These are phyloP conservation scores for Leucopternis melanops DNA, from an alignment of 2,113 vertebrate species.

Conservation along the genomic window DNA sequence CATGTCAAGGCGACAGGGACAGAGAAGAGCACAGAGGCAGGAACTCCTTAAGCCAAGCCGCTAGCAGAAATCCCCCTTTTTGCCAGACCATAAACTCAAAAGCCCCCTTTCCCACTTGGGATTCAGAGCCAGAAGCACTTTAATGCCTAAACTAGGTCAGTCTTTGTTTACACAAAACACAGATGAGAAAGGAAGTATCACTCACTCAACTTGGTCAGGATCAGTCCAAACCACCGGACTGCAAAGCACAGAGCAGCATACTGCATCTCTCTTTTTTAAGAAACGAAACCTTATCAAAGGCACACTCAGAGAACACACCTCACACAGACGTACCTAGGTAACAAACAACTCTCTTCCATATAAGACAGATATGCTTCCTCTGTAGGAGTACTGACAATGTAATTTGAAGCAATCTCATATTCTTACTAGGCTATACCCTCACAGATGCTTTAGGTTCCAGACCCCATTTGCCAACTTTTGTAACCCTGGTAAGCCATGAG, in stretches of 20 bases:
- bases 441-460: background rate
- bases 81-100: background rate
- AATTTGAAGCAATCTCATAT: background rate
- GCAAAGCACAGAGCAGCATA: background rate
- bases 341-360: background rate
- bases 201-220: background rate
- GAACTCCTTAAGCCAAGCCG: background rate
- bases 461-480: background rate
- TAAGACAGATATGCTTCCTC: background rate
- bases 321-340: background rate
- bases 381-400: background rate
- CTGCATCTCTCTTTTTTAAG: background rate
- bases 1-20: background rate
- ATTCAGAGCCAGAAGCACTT: conserved; percentile 36
- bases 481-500: background rate
- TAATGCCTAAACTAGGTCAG: conserved; percentile 52
- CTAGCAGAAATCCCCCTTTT: background rate
- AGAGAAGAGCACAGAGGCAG: background rate
- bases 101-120: background rate
- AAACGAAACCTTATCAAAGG: background rate
- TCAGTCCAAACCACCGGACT: background rate
- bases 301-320: background rate
- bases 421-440: background rate
- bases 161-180: conserved; percentile 55
- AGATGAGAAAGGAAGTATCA: conserved; percentile 37